These are phyloP conservation scores for Athalia cordata DNA, from an alignment of 2,888 invertebrate genomes.

Conservation along the genomic window DNA sequence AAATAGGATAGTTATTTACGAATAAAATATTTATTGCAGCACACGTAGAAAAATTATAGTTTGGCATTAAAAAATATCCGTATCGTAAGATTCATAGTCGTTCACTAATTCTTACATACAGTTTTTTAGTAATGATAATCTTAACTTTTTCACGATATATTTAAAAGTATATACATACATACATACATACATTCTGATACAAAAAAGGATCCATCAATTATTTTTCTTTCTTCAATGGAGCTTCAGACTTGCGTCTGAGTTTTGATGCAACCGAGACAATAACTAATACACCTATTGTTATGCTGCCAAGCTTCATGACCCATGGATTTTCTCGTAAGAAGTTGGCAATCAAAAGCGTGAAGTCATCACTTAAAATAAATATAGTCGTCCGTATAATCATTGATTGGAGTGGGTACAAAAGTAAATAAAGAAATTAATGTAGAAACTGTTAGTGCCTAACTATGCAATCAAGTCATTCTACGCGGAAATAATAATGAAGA, in stretches of 20 bases:
- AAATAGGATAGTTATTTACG: conserved; percentile 21
- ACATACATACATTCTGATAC: conserved; percentile 47
- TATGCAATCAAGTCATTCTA: too few species aligned
- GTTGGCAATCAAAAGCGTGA: conserved; percentile 76
- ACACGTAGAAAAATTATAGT: conserved; percentile 34
- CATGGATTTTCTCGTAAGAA: conserved; percentile 77
- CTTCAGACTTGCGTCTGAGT: conserved; percentile 64
- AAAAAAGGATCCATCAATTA: conserved; percentile 44
- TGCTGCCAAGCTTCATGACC: conserved; percentile 76
- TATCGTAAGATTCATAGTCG: conserved; percentile 13
- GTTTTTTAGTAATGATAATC: too few species aligned
- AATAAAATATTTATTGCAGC: conserved; percentile 40
- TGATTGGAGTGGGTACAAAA: not conserved
- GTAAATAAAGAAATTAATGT: too few species aligned
- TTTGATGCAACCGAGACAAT: conserved; percentile 70
- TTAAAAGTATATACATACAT: conserved; percentile 34
- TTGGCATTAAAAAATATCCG: conserved; percentile 6
- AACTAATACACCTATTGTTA: conserved; percentile 73
- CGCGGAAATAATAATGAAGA: too few species aligned
- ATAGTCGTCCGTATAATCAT: not conserved
- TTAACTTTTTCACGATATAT: not conserved
- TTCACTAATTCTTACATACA: not conserved
- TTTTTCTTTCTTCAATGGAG: conserved; percentile 66
- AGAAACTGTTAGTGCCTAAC: too few species aligned
- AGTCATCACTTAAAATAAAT: conserved; percentile 77